Base-by-base conservation (phyloP, 2,888 invertebrate species). In the Chaetogeoica ovagalla region DNA sequence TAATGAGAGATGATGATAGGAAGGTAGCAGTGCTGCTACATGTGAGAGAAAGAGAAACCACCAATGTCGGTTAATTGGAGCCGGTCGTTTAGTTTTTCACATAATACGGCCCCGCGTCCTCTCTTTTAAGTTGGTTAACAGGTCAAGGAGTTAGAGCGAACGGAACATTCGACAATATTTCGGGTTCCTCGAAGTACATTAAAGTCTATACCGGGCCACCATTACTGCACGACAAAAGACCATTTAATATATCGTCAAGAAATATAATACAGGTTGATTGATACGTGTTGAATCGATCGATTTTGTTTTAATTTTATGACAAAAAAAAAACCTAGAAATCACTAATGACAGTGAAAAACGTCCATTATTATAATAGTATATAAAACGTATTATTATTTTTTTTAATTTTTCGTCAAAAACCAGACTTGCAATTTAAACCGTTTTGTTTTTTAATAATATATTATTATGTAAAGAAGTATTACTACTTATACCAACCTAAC, bases 31-130 rank as follows among this genome's bases (percentile, higher is more conserved):
- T 76, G 30, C 30, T 30, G 30, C 30, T 30, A 19, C 59, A 68
- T 23, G 43, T 65, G 62, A 79, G 77, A 60, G 69, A 70, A 70
- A 77, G 79, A 79, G 79, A 79, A 79, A 79, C 70, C 77, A 77
- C 69, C 79, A 79, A 79, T 79, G 79, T 79, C 71, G 71, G 79
- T 79, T 79, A 79, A 79, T 79, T 79, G 70, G 79, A 79, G 79
- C 79, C 79, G 70, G 79, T 79, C 70, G 70, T 79, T 79, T 71
- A 43, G 63, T 79, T 79, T 79, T 71, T 79, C 79, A 30, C 30
- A 79, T 79, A 79, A 71, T 70, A 79, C 30, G 79, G 63, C 62
- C 63, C 62, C 63, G 70, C 79, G 79, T 79, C 79, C 79, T 79
- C 79, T 71, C 79, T 79, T 79, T 59, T 77, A 79, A 71, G 79